Conservation (phyloP, 2,113 vertebrate genomes). For the Sarotherodon lohbergeri region DNA sequence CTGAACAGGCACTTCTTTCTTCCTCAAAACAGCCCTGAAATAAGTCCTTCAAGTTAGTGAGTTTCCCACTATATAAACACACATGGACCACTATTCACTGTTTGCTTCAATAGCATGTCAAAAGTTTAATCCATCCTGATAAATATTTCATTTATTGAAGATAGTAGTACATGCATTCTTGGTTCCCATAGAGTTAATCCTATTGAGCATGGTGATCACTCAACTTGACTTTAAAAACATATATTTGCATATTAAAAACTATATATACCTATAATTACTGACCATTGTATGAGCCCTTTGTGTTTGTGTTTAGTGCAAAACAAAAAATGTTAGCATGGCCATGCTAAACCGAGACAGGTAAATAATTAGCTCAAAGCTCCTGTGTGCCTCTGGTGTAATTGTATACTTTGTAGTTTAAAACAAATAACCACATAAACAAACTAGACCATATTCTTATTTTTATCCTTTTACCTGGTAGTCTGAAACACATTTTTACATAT, state of each 20-base stretch:
- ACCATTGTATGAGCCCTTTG: background rate
- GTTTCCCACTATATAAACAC: background rate
- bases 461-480: background rate
- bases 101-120: background rate
- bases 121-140: background rate
- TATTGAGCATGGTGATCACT: background rate
- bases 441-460: background rate
- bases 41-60: background rate
- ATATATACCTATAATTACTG: background rate
- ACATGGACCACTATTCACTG: background rate
- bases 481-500: background rate
- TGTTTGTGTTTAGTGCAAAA: background rate
- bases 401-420: background rate
- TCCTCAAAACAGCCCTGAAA: background rate
- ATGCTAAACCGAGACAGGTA: background rate
- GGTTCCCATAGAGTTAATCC: background rate
- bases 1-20: background rate
- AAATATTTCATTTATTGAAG: background rate
- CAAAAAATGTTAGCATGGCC: background rate
- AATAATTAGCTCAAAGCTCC: background rate
- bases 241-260: background rate
- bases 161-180: background rate
- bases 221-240: accelerated
- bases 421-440: background rate
- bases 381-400: background rate